A percentile compares a stretch with the other conserved stretches of the same genome.
Evolutionary conservation across 1,140 invertebrate species (phyloP).

Genomic region (Cyclargus thomasi): DNA sequence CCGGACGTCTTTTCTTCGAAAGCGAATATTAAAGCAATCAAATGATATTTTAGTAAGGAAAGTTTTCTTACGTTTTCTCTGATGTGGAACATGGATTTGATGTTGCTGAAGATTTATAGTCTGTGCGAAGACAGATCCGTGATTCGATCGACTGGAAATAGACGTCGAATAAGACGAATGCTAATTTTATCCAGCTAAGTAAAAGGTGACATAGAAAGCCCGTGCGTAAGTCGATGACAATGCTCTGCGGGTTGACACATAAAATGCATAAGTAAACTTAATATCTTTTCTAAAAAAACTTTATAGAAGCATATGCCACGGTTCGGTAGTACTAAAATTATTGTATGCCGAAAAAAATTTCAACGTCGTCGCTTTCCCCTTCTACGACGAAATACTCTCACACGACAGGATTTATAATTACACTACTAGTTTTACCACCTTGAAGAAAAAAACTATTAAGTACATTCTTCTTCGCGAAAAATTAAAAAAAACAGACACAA

Average conservation of each 20-base stretch:
- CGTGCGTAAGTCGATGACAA: neutral
- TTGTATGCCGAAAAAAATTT: no score
- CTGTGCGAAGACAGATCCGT: neutral
- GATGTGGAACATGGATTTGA: slow-evolving; percentile 1
- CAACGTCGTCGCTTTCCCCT: no score
- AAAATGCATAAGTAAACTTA: neutral
- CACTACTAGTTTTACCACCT: no score
- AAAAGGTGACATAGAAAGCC: neutral
- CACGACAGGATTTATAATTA: no score
- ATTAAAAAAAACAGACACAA: no score
- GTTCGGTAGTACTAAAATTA: no score
- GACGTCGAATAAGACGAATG: slow-evolving; percentile 10
- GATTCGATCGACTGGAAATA: slow-evolving; percentile 6
- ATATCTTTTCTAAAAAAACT: neutral
- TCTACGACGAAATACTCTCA: no score
- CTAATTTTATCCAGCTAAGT: slow-evolving; percentile 3
- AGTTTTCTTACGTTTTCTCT: neutral
- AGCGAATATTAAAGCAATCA: neutral
- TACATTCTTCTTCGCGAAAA: no score
- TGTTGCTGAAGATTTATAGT: slow-evolving; percentile 2
- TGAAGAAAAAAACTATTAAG: no score
- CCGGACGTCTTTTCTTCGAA: slow-evolving; percentile 4
- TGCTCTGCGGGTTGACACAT: neutral
- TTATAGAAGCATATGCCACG: no score
- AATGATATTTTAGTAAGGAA: slow-evolving; percentile 1